These are phyloP conservation scores for Peromyscus maniculatus DNA, from an alignment of 2,113 vertebrate species.

Conservation along the genomic window DNA sequence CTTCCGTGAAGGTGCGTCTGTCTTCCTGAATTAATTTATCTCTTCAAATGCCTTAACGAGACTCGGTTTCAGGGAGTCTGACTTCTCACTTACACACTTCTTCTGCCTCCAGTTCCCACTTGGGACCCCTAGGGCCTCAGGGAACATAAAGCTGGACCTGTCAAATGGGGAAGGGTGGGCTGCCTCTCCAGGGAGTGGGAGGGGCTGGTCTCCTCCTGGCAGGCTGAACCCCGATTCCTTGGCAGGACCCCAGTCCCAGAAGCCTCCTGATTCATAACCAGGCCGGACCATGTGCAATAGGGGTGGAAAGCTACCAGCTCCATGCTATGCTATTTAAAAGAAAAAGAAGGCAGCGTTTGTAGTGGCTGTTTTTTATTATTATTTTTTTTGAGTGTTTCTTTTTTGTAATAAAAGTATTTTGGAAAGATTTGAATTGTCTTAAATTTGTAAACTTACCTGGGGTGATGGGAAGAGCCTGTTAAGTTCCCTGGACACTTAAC, in stretches of 20 bases:
- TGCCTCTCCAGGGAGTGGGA: conserved; percentile 66
- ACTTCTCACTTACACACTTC: conserved; percentile 50
- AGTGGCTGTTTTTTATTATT: conserved; percentile 61
- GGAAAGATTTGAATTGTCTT: conserved; percentile 51
- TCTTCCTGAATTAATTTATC: conserved; percentile 82
- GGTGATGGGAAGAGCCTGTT: neutral
- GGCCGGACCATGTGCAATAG: conserved; percentile 84
- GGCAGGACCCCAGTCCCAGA: conserved; percentile 64
- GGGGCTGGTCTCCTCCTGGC: conserved; percentile 38
- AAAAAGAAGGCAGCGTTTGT: conserved; percentile 75
- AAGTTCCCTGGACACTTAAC: neutral
- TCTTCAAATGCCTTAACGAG: conserved; percentile 79
- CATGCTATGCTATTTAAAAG: conserved; percentile 75
- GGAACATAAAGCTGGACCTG: conserved; percentile 67
- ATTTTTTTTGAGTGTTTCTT: conserved; percentile 66
- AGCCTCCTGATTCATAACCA: conserved; percentile 74
- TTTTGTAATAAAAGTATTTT: conserved; percentile 79
- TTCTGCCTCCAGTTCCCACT: conserved; percentile 58
- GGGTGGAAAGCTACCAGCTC: conserved; percentile 75
- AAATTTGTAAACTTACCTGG: conserved; percentile 37
- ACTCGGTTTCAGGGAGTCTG: conserved; percentile 74
- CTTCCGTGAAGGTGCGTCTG: conserved; percentile 81
- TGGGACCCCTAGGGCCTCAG: conserved; percentile 73
- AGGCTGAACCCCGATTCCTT: conserved; percentile 52
- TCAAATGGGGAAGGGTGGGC: neutral